phyloP scores from a whole-genome alignment of 2,797 vertebrate genomes.

The Rhinoraja longicauda region DNA sequence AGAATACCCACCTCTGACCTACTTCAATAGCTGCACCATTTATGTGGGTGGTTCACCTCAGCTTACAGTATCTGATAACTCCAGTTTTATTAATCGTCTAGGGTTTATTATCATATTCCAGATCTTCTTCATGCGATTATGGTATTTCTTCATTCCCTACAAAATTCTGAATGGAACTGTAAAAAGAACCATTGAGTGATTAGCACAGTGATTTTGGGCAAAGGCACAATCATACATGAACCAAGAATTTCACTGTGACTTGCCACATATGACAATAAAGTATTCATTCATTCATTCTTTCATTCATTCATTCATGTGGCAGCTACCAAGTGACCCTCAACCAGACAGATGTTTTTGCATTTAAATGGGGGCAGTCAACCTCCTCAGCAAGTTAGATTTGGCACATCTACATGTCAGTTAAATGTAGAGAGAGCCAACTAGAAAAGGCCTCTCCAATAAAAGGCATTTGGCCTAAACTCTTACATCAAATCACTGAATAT shows the following conservation, averaged over 20 bases:
- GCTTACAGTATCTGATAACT: neutral
- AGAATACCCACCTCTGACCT: neutral
- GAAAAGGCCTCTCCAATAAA: too few relatives aligned
- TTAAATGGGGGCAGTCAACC: too few relatives aligned
- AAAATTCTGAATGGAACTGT: neutral
- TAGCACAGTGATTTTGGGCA: neutral
- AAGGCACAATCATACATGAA: neutral
- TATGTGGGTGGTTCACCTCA: neutral
- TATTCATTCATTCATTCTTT: too few relatives aligned
- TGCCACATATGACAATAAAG: too few relatives aligned
- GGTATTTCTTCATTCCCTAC: neutral
- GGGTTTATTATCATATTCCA: neutral
- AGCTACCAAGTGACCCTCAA: too few relatives aligned
- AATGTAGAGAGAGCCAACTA: too few relatives aligned
- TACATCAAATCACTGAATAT: too few relatives aligned
- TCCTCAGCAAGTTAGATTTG: too few relatives aligned
- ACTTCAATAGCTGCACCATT: neutral
- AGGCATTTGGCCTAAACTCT: too few relatives aligned
- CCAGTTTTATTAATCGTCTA: neutral
- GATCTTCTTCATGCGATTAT: neutral
- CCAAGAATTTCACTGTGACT: neutral
- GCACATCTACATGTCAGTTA: too few relatives aligned
- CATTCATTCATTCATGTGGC: too few relatives aligned
- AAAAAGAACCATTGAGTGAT: neutral
- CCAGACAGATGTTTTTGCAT: too few relatives aligned